These are phyloP conservation scores for Copsychus sechellarum DNA, from an alignment of 2,113 vertebrate genomes.

Conservation along the genomic window DNA sequence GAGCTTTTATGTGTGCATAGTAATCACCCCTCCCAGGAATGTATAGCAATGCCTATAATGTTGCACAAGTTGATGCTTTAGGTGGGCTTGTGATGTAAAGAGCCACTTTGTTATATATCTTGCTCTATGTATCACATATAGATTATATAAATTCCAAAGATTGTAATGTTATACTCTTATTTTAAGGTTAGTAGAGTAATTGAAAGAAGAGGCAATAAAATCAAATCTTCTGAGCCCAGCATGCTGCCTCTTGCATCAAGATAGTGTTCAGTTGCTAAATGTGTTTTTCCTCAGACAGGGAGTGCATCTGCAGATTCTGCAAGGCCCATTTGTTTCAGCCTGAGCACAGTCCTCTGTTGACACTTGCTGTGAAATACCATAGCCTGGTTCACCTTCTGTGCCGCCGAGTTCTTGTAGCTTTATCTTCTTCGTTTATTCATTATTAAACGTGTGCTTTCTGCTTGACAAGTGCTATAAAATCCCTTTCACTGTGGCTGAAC, in stretches of 20 bases:
- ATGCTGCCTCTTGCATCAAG: neutral
- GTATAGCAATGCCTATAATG: neutral
- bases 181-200: conserved; percentile 15
- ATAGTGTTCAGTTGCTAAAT: neutral
- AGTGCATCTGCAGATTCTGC: neutral
- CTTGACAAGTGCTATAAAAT: conserved; percentile 46
- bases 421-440: conserved; percentile 33
- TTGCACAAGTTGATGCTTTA: neutral
- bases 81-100: neutral
- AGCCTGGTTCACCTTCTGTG: conserved; percentile 41
- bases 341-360: neutral
- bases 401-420: conserved; percentile 24
- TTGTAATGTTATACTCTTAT: neutral
- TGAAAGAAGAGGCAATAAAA: conserved; percentile 12
- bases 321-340: conserved; percentile 34
- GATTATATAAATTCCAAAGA: neutral
- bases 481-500: conserved; percentile 11
- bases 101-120: neutral
- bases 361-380: conserved; percentile 35
- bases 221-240: neutral
- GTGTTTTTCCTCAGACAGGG: neutral
- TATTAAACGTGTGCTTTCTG: conserved; percentile 38
- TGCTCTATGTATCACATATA: neutral
- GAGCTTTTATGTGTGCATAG: neutral
- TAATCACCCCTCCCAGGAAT: neutral